Evolutionary conservation across 1,140 invertebrate species (phyloP).

Genomic region (Lasaia peninsularis): DNA sequence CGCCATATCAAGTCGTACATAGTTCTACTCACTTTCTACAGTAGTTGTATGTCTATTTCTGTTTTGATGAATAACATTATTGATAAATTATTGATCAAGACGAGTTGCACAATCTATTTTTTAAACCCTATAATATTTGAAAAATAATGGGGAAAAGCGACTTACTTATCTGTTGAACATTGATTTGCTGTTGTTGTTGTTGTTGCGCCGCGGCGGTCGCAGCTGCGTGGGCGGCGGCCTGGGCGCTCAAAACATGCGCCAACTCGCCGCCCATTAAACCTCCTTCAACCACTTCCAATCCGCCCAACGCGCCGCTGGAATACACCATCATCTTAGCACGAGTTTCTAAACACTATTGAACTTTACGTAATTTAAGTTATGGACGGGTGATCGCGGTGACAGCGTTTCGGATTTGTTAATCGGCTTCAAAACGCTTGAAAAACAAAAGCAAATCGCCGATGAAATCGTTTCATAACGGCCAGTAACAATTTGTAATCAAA

Average conservation of each 20-base stretch:
- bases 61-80: too few species aligned
- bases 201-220: constrained; percentile 54
- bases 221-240: constrained; percentile 64
- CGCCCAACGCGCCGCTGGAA: constrained; percentile 69
- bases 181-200: constrained; percentile 57
- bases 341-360: constrained; percentile 13
- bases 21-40: too few species aligned
- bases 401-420: constrained; percentile 24
- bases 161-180: constrained; percentile 65
- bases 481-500: constrained; percentile 8
- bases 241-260: constrained; percentile 62
- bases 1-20: too few species aligned
- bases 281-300: constrained; percentile 64
- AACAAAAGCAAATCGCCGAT: constrained; percentile 24
- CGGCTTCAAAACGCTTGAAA: constrained; percentile 31
- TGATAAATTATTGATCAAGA: too few species aligned
- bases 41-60: too few species aligned
- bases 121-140: not conserved
- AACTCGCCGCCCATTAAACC: constrained; percentile 63
- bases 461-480: constrained; percentile 19
- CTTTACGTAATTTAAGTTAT: constrained; percentile 28
- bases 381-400: constrained; percentile 20
- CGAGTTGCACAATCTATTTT: too few species aligned
- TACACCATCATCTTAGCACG: constrained; percentile 64
- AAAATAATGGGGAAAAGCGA: constrained; percentile 17